phyloP scores from a whole-genome alignment of 2,888 invertebrate species.

The Meiosimyza platycephala region DNA sequence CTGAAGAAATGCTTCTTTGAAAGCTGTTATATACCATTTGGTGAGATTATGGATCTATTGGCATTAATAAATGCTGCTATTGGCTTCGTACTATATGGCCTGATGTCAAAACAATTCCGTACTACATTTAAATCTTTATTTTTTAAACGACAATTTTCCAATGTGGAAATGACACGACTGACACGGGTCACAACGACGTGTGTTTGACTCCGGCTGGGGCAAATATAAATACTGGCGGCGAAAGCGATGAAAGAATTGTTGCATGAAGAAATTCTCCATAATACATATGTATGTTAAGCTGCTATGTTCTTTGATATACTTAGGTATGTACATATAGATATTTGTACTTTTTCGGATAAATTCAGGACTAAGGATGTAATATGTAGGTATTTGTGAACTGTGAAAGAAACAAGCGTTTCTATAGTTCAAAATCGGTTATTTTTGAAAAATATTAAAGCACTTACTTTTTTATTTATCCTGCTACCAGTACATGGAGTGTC shows the following conservation, averaged over 20 bases:
- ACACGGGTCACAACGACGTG: constrained; percentile 65
- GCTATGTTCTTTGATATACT: no score
- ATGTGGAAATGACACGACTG: constrained; percentile 63
- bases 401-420: no score
- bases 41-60: constrained; percentile 89
- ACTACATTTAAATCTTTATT: constrained; percentile 78
- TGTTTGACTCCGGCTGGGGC: constrained; percentile 55
- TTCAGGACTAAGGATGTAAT: no score
- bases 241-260: not conserved
- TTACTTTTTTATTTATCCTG: no score
- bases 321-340: no score
- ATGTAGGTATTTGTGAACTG: no score
- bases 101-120: constrained; percentile 94
- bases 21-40: constrained; percentile 82
- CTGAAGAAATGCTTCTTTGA: constrained; percentile 79
- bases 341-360: no score
- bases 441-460: no score
- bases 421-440: no score
- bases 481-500: no score
- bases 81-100: constrained; percentile 92
- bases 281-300: no score
- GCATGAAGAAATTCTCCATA: not conserved
- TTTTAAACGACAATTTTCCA: constrained; percentile 75
- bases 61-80: constrained; percentile 92
- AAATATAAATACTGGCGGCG: not conserved